A percentile compares a stretch with the other conserved stretches of the same genome.
phyloP scores from a whole-genome alignment of 2,888 invertebrate genomes.

The Bellardia bayeri region DNA sequence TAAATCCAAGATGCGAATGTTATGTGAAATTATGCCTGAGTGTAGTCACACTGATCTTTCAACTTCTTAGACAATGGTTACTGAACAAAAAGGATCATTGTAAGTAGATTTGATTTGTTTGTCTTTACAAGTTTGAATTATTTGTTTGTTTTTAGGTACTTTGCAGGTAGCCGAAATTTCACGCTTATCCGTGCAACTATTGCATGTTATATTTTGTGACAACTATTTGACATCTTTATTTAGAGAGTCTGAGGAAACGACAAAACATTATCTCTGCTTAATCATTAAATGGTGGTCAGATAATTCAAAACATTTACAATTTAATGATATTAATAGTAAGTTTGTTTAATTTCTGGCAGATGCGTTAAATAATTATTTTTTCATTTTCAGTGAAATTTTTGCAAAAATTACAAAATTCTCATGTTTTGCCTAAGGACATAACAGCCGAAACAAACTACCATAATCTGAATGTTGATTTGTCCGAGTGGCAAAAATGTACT shows the following conservation, averaged over 20 bases:
- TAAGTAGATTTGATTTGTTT: conserved; percentile 19
- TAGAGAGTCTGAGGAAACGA: conserved; percentile 81
- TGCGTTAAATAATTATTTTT: neutral
- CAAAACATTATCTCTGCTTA: conserved; percentile 80
- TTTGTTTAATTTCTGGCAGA: neutral
- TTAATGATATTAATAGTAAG: conserved; percentile 79
- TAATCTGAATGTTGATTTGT: conserved; percentile 76
- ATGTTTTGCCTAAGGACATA: conserved; percentile 79
- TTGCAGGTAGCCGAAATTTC: conserved; percentile 79
- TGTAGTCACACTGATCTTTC: conserved; percentile 80
- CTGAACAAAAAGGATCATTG: conserved; percentile 64
- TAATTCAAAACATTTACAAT: conserved; percentile 75
- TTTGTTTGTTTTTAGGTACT: conserved; percentile 74
- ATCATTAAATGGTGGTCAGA: conserved; percentile 81
- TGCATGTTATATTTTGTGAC: conserved; percentile 81
- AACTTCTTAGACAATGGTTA: conserved; percentile 81
- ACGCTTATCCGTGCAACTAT: conserved; percentile 79
- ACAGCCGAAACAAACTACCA: conserved; percentile 74
- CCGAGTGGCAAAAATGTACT: conserved; percentile 78
- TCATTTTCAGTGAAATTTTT: conserved; percentile 78
- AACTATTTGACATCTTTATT: conserved; percentile 80
- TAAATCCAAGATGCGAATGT: conserved; percentile 77
- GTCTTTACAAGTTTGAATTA: neutral
- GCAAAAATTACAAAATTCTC: conserved; percentile 79
- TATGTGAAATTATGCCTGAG: conserved; percentile 81